phyloP scores from a whole-genome alignment of 1,140 invertebrate species.

The Brachionus manjavacas region DNA sequence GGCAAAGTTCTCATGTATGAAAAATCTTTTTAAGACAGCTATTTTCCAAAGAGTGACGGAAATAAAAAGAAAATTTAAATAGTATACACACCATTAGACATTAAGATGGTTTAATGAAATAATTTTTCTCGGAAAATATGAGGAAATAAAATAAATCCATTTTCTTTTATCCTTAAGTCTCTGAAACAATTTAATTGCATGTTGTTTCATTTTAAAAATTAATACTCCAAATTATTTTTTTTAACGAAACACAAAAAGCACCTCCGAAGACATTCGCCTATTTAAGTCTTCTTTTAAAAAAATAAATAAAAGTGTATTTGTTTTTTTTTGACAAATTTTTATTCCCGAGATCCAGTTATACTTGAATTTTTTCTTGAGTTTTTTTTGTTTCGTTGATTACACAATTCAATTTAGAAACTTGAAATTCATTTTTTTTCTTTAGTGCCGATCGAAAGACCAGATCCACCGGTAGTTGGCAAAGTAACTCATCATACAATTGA shows the following conservation, averaged over 20 bases:
- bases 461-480: conserved; percentile 51
- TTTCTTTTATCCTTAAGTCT: background rate
- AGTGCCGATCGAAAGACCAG: conserved; percentile 45
- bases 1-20: background rate
- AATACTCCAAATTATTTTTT: background rate
- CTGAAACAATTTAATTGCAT: background rate
- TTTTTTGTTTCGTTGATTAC: background rate
- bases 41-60: background rate
- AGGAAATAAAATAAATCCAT: background rate
- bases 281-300: background rate
- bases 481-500: conserved; percentile 52
- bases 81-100: background rate
- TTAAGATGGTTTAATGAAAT: background rate
- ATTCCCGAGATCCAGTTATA: background rate
- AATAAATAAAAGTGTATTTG: background rate
- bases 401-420: background rate
- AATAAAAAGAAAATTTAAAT: background rate
- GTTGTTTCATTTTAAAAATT: background rate
- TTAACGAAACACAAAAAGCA: background rate
- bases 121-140: background rate
- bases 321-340: background rate
- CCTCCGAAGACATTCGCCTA: background rate
- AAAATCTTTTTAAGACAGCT: background rate
- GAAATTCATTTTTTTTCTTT: background rate
- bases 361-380: background rate